phyloP scores from a whole-genome alignment of 2,113 vertebrate genomes.

The Callocephalon fimbriatum region DNA sequence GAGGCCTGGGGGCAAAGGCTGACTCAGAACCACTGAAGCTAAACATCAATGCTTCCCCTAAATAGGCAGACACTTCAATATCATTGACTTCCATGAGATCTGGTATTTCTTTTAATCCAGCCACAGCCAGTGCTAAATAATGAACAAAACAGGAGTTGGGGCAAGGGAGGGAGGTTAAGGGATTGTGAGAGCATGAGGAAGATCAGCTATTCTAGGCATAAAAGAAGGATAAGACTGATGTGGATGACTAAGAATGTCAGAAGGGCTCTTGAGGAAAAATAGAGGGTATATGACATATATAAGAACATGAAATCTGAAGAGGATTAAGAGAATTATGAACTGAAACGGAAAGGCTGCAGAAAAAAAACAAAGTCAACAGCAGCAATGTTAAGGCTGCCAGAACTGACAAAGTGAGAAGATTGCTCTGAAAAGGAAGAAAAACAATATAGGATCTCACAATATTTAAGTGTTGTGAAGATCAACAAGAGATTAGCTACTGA shows the following conservation, averaged over 20 bases:
- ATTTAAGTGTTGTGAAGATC: neutral
- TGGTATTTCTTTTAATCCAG: conserved; percentile 42
- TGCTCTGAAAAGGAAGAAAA: neutral
- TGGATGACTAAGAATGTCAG: conserved; percentile 33
- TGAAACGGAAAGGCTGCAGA: neutral
- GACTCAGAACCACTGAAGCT: conserved; percentile 66
- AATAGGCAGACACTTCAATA: conserved; percentile 58
- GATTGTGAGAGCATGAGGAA: neutral
- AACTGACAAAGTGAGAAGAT: neutral
- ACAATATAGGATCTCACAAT: neutral
- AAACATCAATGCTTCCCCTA: conserved; percentile 59
- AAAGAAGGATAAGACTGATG: neutral
- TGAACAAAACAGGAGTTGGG: neutral
- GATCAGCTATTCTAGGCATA: neutral
- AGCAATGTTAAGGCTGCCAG: neutral
- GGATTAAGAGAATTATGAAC: conserved; percentile 54
- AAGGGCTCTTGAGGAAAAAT: conserved; percentile 14
- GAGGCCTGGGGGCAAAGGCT: conserved; percentile 59
- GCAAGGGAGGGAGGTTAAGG: neutral
- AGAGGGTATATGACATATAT: neutral
- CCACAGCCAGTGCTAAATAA: neutral
- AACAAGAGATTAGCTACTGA: neutral
- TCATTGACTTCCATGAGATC: conserved; percentile 41
- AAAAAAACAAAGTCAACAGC: neutral
- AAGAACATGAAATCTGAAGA: conserved; percentile 23